A percentile compares a stretch with the other conserved stretches of the same genome.
phyloP scores from a whole-genome alignment of 2,888 invertebrate genomes.

The Eristalis intricaria region DNA sequence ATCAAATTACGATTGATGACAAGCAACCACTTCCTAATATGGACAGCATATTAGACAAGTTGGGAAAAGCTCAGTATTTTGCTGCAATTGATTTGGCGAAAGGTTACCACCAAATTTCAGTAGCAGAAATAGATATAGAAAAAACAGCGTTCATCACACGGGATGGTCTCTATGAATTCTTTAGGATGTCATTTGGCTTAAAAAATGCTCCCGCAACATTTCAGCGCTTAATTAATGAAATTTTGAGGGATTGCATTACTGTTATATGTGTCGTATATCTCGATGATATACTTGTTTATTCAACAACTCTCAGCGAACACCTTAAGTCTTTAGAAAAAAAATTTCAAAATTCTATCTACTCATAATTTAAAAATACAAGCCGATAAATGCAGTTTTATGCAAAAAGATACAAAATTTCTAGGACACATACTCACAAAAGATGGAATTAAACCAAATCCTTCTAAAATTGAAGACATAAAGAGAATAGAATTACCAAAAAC shows the following conservation, averaged over 20 bases:
- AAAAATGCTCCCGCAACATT: too few species aligned
- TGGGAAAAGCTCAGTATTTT: conserved; percentile 53
- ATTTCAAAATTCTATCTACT: neutral
- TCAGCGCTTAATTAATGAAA: too few species aligned
- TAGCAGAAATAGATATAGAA: neutral
- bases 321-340: too few species aligned
- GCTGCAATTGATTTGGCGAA: conserved; percentile 59
- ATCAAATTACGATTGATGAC: conserved; percentile 58
- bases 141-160: conserved; percentile 4
- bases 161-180: neutral
- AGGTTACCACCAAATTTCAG: conserved; percentile 14
- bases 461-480: neutral
- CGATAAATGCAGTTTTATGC: neutral
- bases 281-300: neutral
- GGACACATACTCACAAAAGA: neutral
- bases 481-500: neutral
- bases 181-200: neutral
- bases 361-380: neutral
- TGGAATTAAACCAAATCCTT: neutral
- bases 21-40: conserved; percentile 61
- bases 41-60: conserved; percentile 5
- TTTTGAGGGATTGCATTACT: too few species aligned
- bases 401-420: neutral
- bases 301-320: too few species aligned
- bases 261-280: too few species aligned